These are phyloP conservation scores for Thymelicus acteon DNA, from an alignment of 2,888 invertebrate species.

Conservation along the genomic window DNA sequence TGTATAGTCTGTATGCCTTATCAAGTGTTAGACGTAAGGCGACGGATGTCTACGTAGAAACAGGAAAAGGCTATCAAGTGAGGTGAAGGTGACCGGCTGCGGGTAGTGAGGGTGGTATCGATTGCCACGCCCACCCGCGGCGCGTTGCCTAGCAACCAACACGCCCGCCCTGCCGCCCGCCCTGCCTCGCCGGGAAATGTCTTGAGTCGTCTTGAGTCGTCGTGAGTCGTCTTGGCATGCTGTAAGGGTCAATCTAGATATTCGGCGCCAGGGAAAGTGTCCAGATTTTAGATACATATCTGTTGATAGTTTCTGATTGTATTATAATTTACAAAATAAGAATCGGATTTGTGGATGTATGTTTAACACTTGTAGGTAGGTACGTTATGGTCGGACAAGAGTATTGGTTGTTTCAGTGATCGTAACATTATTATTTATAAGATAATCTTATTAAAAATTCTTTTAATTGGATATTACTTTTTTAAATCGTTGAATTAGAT, in stretches of 20 bases:
- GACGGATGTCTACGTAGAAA: constrained; percentile 45
- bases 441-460: too few relatives aligned
- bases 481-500: too few relatives aligned
- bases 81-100: constrained; percentile 60
- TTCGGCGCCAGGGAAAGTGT: constrained; percentile 7
- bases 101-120: constrained; percentile 87
- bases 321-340: too few relatives aligned
- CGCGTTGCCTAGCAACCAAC: constrained; percentile 80
- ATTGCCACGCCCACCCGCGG: constrained; percentile 88
- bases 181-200: constrained; percentile 45
- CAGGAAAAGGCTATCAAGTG: constrained; percentile 61
- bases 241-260: constrained; percentile 31
- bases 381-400: too few relatives aligned
- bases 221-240: constrained; percentile 27
- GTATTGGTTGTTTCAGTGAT: too few relatives aligned
- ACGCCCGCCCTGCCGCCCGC: constrained; percentile 52
- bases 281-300: background rate
- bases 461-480: too few relatives aligned
- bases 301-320: too few relatives aligned
- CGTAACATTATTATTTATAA: too few relatives aligned
- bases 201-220: constrained; percentile 32
- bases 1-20: background rate
- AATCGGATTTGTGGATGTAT: too few relatives aligned
- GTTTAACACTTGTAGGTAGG: too few relatives aligned
- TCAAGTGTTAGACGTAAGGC: constrained; percentile 9